These are phyloP conservation scores for Sakesphorus luctuosus DNA, from an alignment of 2,113 vertebrate species.

Conservation along the genomic window DNA sequence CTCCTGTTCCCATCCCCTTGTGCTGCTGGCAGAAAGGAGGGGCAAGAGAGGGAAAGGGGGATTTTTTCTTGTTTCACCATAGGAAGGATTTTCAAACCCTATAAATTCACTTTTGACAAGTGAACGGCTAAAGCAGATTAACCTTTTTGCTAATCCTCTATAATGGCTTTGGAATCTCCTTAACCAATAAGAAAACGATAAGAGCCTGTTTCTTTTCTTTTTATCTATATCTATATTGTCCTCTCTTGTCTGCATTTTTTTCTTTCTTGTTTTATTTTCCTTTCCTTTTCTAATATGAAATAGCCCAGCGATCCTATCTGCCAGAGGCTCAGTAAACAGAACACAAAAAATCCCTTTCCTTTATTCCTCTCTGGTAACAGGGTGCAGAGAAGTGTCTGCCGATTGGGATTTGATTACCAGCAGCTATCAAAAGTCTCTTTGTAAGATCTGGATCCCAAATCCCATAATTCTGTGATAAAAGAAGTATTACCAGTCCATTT, in stretches of 20 bases:
- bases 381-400: slow-evolving; percentile 82
- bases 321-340: slow-evolving; percentile 78
- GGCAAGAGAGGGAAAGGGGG: not conserved
- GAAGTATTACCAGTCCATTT: slow-evolving; percentile 84
- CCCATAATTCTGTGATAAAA: slow-evolving; percentile 95
- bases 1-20: not conserved
- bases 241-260: slow-evolving; percentile 46
- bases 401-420: slow-evolving; percentile 86
- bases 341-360: slow-evolving; percentile 84
- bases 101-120: slow-evolving; percentile 77
- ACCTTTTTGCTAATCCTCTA: slow-evolving; percentile 84
- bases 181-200: slow-evolving; percentile 77
- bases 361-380: slow-evolving; percentile 79
- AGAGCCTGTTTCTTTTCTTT: slow-evolving; percentile 76
- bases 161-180: slow-evolving; percentile 89
- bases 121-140: slow-evolving; percentile 82
- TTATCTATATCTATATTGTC: slow-evolving; percentile 71
- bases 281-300: slow-evolving; percentile 72
- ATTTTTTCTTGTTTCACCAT: slow-evolving; percentile 8
- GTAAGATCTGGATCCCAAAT: slow-evolving; percentile 86
- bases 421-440: slow-evolving; percentile 83
- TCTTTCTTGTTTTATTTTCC: slow-evolving; percentile 63
- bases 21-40: not conserved
- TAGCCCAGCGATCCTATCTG: slow-evolving; percentile 83
- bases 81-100: slow-evolving; percentile 62